phyloP scores from a whole-genome alignment of 2,888 invertebrate species.

The Nezara viridula region DNA sequence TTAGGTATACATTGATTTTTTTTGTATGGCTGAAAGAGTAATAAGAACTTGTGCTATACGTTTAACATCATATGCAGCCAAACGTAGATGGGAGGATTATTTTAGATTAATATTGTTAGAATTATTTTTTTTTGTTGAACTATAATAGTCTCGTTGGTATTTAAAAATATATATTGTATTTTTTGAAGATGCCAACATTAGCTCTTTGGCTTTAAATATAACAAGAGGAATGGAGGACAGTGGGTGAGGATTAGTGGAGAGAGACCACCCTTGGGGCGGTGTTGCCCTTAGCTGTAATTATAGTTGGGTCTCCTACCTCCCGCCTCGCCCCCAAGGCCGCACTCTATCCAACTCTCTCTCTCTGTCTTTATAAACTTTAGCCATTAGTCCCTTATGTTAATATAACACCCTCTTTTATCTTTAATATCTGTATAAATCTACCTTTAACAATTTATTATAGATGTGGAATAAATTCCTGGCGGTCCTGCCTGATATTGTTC shows the following conservation, averaged over 20 bases:
- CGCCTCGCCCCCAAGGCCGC: neutral
- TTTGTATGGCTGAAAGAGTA: too few species aligned
- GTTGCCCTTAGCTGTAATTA: constrained; percentile 12
- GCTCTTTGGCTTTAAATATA: neutral
- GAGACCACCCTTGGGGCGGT: neutral
- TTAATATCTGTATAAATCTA: neutral
- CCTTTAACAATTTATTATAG: too few species aligned
- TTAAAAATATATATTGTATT: too few species aligned
- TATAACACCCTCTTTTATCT: neutral
- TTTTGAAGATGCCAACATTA: neutral
- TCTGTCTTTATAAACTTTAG: neutral
- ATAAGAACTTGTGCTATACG: too few species aligned
- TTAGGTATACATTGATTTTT: too few species aligned
- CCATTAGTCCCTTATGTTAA: neutral
- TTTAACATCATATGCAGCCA: too few species aligned
- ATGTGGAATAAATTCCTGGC: too few species aligned
- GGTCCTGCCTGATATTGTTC: too few species aligned
- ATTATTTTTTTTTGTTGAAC: too few species aligned
- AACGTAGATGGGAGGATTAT: too few species aligned
- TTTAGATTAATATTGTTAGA: too few species aligned
- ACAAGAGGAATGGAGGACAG: neutral
- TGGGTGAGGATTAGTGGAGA: neutral
- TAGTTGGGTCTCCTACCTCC: constrained; percentile 32
- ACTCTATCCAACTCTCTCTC: neutral
- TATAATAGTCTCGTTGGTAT: too few species aligned